Base-by-base conservation (phyloP, 2,797 vertebrate species). In the Enteromius viviparus region DNA sequence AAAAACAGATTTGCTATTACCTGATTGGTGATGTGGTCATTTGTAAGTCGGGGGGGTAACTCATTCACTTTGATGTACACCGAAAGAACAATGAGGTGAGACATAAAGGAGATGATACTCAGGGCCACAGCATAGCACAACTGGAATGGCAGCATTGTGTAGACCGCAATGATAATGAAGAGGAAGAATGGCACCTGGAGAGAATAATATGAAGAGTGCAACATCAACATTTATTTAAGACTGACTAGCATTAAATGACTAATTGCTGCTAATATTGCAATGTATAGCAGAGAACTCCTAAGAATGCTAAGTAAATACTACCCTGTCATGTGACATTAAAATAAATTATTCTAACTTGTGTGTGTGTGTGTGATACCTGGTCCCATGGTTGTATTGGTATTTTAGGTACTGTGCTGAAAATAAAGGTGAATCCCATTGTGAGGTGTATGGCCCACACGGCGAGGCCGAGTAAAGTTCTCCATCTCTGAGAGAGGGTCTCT, bases 91-190 rank as follows among this genome's bases (percentile, higher is more conserved):
- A 97, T 75, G 85, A 98, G 93, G 91, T 99, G 96, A 49, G 97
- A 98, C 76, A 96, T 40, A 1, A 95, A 96, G 76, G 97, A 95
- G 90, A 96, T 23, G 37, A 94, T 23, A 0, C 97, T 97, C 82
- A 96, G 89, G 9, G 92, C 88, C 37, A 97, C 87, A 4, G 97
- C 97, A 0, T 94, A 95, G 91, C 90, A 91, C 93, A 95, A 92
- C 90, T 96, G 95, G 92, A 99, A 97, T 3, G 98, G 98, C 84
- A 99, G 92, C 94, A 99, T 96, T 21, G 97, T 99, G 89, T 98
- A 98, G 75, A 96, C 96, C 0, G 96, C 97, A 87, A 99, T 98
- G 91, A 98, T 95, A 85, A 98, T 92, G 89, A 98, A 99, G 69
- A 99, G 95, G 91, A 99, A 98, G 91, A 97, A 98, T 23, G 97